A percentile compares a stretch with the other conserved stretches of the same genome.
phyloP scores from a whole-genome alignment of 2,113 vertebrate genomes.

The Cairina moschata region DNA sequence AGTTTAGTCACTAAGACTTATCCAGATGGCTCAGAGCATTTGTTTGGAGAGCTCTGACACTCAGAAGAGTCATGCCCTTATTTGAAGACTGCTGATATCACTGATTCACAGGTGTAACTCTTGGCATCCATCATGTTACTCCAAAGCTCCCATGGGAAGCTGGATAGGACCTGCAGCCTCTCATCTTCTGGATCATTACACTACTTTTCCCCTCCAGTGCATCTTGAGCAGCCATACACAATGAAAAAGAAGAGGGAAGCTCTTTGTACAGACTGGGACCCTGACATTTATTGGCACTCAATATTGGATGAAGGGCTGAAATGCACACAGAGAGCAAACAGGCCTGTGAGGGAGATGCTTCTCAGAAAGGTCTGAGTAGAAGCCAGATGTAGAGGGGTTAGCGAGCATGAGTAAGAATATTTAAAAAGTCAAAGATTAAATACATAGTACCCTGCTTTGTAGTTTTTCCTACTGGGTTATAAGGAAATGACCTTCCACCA shows the following conservation, averaged over 20 bases:
- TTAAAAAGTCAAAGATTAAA: background rate
- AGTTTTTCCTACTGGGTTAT: background rate
- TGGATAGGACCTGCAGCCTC: background rate
- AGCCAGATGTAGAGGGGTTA: background rate
- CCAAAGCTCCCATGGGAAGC: background rate
- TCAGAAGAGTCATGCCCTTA: accelerated
- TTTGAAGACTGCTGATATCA: background rate
- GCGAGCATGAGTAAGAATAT: background rate
- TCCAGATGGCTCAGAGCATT: background rate
- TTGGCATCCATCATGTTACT: accelerated
- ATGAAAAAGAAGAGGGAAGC: background rate
- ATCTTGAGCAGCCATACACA: background rate
- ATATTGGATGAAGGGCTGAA: background rate
- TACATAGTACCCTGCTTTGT: background rate
- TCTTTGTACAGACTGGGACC: background rate
- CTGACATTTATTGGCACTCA: background rate
- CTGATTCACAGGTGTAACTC: background rate
- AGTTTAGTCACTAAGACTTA: background rate
- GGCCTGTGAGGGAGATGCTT: background rate
- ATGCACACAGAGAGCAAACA: background rate
- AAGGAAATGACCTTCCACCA: background rate
- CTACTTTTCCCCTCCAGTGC: too few species aligned
- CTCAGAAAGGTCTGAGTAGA: background rate
- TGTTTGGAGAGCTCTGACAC: background rate
- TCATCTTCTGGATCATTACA: too few species aligned